Percentiles rank a stretch among this genome's conserved stretches.
Conservation (phyloP, 2,888 invertebrate genomes). For the Protophormia terraenovae region DNA sequence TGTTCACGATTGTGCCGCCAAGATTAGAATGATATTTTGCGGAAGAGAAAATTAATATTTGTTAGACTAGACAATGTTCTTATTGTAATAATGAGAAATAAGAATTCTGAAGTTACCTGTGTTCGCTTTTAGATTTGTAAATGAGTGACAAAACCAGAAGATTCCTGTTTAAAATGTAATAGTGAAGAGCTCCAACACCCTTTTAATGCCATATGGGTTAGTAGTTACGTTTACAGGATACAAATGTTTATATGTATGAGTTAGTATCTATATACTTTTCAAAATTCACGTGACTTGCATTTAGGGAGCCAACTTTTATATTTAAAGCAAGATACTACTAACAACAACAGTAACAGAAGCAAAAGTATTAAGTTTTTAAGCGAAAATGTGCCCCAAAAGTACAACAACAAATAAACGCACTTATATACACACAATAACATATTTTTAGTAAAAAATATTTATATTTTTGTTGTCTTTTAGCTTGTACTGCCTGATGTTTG, state of each 20-base stretch:
- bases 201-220: constrained; percentile 11
- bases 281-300: constrained; percentile 70
- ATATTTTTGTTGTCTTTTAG: neutral
- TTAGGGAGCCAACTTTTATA: constrained; percentile 41
- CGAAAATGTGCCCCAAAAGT: constrained; percentile 56
- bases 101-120: no score
- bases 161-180: neutral
- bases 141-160: no score
- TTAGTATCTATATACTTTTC: neutral
- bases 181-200: neutral
- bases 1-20: no score
- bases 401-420: constrained; percentile 35
- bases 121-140: neutral
- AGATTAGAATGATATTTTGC: no score
- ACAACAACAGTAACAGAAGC: constrained; percentile 23
- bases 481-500: constrained; percentile 4
- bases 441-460: neutral
- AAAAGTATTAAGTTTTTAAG: constrained; percentile 57
- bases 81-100: no score
- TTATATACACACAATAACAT: neutral
- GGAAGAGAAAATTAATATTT: no score
- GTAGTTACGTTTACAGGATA: neutral
- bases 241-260: neutral
- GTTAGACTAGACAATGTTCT: no score
- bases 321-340: constrained; percentile 10